Evolutionary conservation across 2,797 vertebrate genomes (phyloP).

Genomic region (Sus cebifrons): DNA sequence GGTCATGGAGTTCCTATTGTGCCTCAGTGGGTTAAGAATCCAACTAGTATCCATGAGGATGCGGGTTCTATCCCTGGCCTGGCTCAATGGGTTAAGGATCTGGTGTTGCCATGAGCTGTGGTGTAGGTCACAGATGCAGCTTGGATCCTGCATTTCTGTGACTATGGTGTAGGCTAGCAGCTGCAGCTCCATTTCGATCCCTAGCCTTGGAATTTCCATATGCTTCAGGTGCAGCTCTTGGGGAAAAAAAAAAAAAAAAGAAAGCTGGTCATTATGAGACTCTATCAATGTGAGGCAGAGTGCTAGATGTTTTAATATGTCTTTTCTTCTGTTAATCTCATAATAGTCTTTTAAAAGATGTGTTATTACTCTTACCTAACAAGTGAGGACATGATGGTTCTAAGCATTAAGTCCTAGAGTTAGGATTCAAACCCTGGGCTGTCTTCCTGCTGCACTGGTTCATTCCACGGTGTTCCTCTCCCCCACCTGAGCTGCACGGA

Average conservation of each 20-base stretch:
- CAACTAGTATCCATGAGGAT: too few species aligned
- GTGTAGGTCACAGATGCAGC: too few species aligned
- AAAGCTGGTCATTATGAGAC: background rate
- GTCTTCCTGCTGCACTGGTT: background rate
- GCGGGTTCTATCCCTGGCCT: too few species aligned
- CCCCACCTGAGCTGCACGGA: background rate
- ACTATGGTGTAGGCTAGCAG: too few species aligned
- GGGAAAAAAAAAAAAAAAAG: background rate
- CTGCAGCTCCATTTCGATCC: too few species aligned
- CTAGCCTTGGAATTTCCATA: too few species aligned
- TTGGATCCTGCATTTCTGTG: too few species aligned
- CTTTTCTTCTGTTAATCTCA: background rate
- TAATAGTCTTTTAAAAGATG: slow-evolving; percentile 13
- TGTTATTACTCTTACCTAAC: background rate
- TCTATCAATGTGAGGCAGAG: background rate
- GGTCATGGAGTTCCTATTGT: background rate
- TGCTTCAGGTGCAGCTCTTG: too few species aligned
- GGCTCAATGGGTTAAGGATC: too few species aligned
- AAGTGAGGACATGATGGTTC: background rate
- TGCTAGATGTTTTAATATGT: background rate
- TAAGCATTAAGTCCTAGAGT: background rate
- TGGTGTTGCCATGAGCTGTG: too few species aligned
- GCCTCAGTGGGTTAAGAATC: too few species aligned
- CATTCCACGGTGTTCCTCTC: background rate
- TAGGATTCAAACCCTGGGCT: background rate